Conservation (phyloP, 1,140 invertebrate species). For the Anagrus nilaparvatae region DNA sequence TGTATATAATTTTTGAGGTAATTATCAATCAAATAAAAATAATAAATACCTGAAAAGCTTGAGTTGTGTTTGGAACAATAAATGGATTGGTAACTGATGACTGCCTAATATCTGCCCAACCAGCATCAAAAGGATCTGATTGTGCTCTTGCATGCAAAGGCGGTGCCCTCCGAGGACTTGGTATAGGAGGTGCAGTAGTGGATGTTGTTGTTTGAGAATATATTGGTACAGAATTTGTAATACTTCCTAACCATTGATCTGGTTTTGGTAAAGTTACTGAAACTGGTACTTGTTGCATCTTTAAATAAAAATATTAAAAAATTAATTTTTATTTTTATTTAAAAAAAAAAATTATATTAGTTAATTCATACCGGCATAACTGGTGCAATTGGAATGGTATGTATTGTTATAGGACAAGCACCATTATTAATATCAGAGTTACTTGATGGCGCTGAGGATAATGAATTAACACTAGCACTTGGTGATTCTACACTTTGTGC, state of each 20-base stretch:
- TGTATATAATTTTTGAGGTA: not conserved
- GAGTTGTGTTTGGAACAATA: constrained; percentile 42
- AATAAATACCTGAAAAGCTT: constrained; percentile 45
- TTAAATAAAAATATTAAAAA: constrained; percentile 12
- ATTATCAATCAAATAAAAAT: not conserved
- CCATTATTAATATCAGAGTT: constrained; percentile 19
- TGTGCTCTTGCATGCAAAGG: constrained; percentile 52
- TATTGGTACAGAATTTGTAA: constrained; percentile 48
- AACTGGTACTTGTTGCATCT: constrained; percentile 29
- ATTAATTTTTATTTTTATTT: constrained; percentile 1
- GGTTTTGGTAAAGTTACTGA: constrained; percentile 51
- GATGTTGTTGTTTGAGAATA: constrained; percentile 18
- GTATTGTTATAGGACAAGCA: constrained; percentile 20
- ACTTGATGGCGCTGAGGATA: constrained; percentile 23
- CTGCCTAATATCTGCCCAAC: constrained; percentile 61
- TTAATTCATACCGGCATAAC: no score
- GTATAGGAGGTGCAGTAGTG: constrained; percentile 25
- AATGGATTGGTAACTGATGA: constrained; percentile 40
- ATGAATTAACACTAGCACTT: constrained; percentile 22
- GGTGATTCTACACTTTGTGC: constrained; percentile 24
- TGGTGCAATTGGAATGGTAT: constrained; percentile 18
- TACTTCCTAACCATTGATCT: constrained; percentile 67
- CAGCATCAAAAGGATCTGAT: constrained; percentile 75
- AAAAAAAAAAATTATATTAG: constrained; percentile 4
- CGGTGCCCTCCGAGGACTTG: constrained; percentile 41